Conservation (phyloP, 2,797 vertebrate genomes). For the Hyperoplus lanceolatus region DNA sequence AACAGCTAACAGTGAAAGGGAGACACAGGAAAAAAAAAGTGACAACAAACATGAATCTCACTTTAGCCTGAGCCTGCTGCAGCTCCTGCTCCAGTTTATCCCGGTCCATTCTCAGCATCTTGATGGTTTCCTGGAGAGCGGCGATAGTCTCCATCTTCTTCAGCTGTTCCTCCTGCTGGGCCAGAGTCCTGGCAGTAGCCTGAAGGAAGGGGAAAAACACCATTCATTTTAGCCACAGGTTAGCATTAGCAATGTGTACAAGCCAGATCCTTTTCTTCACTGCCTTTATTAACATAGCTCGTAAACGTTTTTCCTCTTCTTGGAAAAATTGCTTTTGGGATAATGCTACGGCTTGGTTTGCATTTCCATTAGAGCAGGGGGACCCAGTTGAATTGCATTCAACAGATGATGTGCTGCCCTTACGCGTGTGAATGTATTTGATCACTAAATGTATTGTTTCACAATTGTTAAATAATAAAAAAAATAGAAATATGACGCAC, state of each 20-base stretch:
- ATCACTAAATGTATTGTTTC: too few relatives aligned
- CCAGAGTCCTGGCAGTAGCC: constrained; percentile 92
- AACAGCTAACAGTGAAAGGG: not conserved
- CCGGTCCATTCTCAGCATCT: constrained; percentile 91
- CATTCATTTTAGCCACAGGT: not conserved
- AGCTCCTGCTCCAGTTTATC: constrained; percentile 93
- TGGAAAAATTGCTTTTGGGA: too few relatives aligned
- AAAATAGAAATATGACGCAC: too few relatives aligned
- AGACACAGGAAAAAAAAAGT: not conserved
- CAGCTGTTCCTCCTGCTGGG: constrained; percentile 95
- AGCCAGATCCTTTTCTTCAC: too few relatives aligned
- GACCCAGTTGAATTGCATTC: too few relatives aligned
- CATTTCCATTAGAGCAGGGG: too few relatives aligned
- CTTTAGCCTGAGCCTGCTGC: constrained; percentile 93
- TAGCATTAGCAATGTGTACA: not conserved
- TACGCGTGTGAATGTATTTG: too few relatives aligned
- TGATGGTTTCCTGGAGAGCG: constrained; percentile 92
- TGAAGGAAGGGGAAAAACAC: constrained; percentile 52
- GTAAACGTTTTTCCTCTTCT: too few relatives aligned
- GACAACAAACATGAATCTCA: constrained; percentile 52
- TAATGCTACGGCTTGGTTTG: too few relatives aligned
- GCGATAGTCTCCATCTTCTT: constrained; percentile 93
- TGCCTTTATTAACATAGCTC: too few relatives aligned
- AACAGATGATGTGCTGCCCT: too few relatives aligned
- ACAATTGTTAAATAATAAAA: too few relatives aligned